Evolutionary conservation across 2,113 vertebrate genomes (phyloP).

Genomic region (Clarias macrocephalus): DNA sequence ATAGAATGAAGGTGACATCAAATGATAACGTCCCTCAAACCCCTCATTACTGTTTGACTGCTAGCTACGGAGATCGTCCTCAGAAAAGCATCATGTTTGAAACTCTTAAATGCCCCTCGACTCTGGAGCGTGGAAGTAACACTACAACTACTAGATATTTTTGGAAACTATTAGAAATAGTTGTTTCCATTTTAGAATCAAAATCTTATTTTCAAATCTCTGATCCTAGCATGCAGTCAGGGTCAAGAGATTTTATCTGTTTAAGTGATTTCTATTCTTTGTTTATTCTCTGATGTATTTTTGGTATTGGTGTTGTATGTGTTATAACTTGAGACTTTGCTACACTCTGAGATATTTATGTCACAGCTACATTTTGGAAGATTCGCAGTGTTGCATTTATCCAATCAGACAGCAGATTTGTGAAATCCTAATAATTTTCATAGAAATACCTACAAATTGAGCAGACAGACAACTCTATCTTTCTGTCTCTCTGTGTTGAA

Average conservation of each 20-base stretch:
- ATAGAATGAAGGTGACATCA: constrained; percentile 10
- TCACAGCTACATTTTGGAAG: background rate
- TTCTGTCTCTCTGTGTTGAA: constrained; percentile 25
- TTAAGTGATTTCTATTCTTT: background rate
- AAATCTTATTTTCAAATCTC: background rate
- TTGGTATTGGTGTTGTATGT: background rate
- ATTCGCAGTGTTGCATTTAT: background rate
- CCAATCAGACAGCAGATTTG: background rate
- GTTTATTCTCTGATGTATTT: background rate
- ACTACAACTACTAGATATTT: no score
- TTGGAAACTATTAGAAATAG: background rate
- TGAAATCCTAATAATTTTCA: background rate
- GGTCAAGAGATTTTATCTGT: background rate
- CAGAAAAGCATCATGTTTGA: background rate
- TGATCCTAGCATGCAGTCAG: background rate
- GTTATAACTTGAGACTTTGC: background rate
- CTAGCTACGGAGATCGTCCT: background rate
- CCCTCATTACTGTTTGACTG: background rate
- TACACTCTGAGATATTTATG: background rate
- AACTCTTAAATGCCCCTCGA: background rate
- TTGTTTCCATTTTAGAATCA: background rate
- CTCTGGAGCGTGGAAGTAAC: no score
- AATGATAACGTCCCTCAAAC: background rate
- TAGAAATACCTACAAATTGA: background rate
- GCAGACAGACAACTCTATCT: background rate